Evolutionary conservation across 2,113 vertebrate species (phyloP), one percentile per base, ranked within the genome.

Genomic region (Orycteropus afer): DNA sequence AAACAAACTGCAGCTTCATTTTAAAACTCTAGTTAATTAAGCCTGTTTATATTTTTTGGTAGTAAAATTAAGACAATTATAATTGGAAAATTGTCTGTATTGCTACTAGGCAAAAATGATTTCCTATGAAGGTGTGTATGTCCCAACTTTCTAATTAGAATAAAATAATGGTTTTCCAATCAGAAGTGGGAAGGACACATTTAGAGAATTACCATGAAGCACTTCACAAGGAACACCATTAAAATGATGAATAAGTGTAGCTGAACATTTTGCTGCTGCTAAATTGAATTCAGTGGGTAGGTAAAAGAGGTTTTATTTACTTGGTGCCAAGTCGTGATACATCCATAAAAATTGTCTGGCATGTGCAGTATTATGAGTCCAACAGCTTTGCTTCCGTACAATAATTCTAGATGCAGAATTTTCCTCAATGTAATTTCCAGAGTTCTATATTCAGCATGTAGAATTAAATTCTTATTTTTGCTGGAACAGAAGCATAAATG

Each of bases 61-160:
- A 91, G 20, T 74, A 91, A 95, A 87, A 87, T 23, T 76, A 34
- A 74, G 27, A 76, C 25, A 29, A 78, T 89, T 90, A 96, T 81
- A 87, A 78, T 22, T 63, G 71, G 86, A 93, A 93, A 86, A 29
- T 53, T 7, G 76, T 57, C 42, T 65, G 14, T 84, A 42, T 57
- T 79, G 81, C 29, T 77, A 67, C n/a, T 11, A 81, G 78, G 77
- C 32, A 84, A 83, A 32, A 91, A 89, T 93, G 25, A 94, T 86
- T 94, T 96, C n/a, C 73, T 80, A 42, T 69, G 76, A 71, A 86
- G 40, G 67, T 63, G 9, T 67, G 9, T 17, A 92, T 96, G 12
- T 82, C n/a, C 42, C 77, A 93, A 63, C 37, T 77, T 93, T 49
- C 87, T 94, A 97, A 97, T 95, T 95, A 96, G 96, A 97, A 96